phyloP scores from a whole-genome alignment of 2,113 vertebrate genomes.

The Myotis davidii region DNA sequence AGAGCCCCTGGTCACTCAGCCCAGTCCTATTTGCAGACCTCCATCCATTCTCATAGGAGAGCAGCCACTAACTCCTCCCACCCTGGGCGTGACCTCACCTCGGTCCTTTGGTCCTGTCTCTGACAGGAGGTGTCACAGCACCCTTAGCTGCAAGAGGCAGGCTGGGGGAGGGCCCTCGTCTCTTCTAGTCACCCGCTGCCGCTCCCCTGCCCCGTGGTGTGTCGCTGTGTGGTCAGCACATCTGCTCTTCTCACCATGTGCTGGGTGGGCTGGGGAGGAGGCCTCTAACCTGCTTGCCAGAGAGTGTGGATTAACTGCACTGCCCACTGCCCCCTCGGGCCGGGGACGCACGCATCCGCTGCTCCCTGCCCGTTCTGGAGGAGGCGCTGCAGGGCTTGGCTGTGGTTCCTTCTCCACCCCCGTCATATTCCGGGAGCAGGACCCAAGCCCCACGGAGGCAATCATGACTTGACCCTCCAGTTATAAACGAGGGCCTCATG shows the following conservation, averaged over 20 bases:
- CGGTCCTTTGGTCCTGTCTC: neutral
- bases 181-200: slow-evolving; percentile 82
- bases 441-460: neutral
- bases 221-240: slow-evolving; percentile 69
- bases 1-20: neutral
- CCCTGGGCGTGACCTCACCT: neutral
- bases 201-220: slow-evolving; percentile 64
- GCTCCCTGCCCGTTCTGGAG: neutral
- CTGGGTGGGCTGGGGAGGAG: slow-evolving; percentile 39
- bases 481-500: neutral
- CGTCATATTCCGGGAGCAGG: neutral
- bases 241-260: slow-evolving; percentile 71
- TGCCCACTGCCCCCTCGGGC: neutral
- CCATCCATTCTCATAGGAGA: too few species aligned
- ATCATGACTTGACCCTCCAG: neutral
- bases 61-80: neutral
- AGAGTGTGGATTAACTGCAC: slow-evolving; percentile 68
- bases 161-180: slow-evolving; percentile 45
- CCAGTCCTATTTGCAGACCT: neutral
- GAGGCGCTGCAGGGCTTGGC: neutral
- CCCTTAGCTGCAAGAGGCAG: neutral
- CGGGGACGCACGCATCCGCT: neutral
- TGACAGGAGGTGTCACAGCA: neutral
- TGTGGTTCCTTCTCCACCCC: neutral
- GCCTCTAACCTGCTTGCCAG: slow-evolving; percentile 16